Conservation (phyloP, 1,140 invertebrate genomes). For the Mycetomoellerius zeteki region DNA sequence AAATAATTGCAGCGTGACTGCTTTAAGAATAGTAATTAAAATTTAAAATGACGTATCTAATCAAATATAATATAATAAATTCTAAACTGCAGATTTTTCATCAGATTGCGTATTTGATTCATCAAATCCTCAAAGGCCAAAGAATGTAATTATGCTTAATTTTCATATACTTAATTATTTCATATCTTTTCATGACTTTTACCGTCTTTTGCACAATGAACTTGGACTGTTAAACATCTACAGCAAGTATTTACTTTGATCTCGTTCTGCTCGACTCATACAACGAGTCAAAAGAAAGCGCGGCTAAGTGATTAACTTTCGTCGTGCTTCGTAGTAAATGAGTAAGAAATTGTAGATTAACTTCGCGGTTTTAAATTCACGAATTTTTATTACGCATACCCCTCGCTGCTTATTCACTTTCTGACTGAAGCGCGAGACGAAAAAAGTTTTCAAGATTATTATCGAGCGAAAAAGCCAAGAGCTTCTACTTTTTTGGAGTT, state of each 20-base stretch:
- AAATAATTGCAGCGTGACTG: not conserved
- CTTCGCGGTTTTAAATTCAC: conserved; percentile 62
- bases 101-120: not conserved
- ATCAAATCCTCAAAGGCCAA: no score
- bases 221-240: conserved; percentile 47
- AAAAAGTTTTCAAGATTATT: conserved; percentile 74
- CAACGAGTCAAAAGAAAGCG: conserved; percentile 34
- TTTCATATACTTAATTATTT: conserved; percentile 12
- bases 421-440: conserved; percentile 41
- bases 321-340: conserved; percentile 54
- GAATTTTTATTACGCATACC: conserved; percentile 64
- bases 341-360: conserved; percentile 64
- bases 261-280: conserved; percentile 20
- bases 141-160: conserved; percentile 17
- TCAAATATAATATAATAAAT: not conserved
- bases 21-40: not conserved
- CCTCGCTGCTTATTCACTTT: conserved; percentile 55
- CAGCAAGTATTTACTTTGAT: conserved; percentile 39
- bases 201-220: conserved; percentile 17
- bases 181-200: not conserved
- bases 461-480: conserved; percentile 68
- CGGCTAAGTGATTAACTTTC: conserved; percentile 67
- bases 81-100: not conserved
- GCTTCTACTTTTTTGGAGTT: conserved; percentile 41
- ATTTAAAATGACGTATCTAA: not conserved